phyloP scores from a whole-genome alignment of 2,797 vertebrate species.

The Phrynocephalus forsythii region DNA sequence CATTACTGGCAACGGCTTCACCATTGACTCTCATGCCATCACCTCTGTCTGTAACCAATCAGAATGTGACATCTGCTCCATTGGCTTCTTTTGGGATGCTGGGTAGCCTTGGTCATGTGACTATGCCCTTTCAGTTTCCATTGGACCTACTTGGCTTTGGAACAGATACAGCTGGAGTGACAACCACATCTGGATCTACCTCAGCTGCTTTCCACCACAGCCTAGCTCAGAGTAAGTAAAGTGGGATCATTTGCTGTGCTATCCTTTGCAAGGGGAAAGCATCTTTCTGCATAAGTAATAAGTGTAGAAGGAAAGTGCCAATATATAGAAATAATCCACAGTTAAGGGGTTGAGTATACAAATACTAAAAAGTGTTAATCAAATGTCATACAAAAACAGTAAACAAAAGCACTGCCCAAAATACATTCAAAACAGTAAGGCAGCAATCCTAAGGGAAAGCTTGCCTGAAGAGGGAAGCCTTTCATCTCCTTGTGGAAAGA shows the following conservation, averaged over 20 bases:
- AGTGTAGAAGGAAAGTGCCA: not conserved
- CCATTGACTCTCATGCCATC: slow-evolving; percentile 90
- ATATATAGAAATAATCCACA: not conserved
- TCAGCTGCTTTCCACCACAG: slow-evolving; percentile 89
- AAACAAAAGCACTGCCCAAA: no score
- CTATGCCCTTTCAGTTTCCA: slow-evolving; percentile 95
- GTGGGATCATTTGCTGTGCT: no score
- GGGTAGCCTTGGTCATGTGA: slow-evolving; percentile 94
- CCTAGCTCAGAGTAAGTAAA: slow-evolving; percentile 92
- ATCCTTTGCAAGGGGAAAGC: no score
- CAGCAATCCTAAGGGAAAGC: no score
- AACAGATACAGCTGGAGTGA: slow-evolving; percentile 83
- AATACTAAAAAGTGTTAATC: no score
- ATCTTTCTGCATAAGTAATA: not conserved
- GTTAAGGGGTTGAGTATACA: no score
- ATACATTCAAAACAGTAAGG: no score
- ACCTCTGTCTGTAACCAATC: slow-evolving; percentile 85
- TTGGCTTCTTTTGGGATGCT: slow-evolving; percentile 91
- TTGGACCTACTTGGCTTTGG: slow-evolving; percentile 89
- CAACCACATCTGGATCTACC: slow-evolving; percentile 86
- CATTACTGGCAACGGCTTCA: slow-evolving; percentile 86
- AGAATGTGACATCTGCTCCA: slow-evolving; percentile 78
- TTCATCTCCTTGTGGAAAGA: no score
- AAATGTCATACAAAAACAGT: no score
- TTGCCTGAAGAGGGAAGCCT: no score